These are phyloP conservation scores for Zoanthus solanderi DNA, from an alignment of 92 coral and sea anemone genomes.

Conservation along the genomic window DNA sequence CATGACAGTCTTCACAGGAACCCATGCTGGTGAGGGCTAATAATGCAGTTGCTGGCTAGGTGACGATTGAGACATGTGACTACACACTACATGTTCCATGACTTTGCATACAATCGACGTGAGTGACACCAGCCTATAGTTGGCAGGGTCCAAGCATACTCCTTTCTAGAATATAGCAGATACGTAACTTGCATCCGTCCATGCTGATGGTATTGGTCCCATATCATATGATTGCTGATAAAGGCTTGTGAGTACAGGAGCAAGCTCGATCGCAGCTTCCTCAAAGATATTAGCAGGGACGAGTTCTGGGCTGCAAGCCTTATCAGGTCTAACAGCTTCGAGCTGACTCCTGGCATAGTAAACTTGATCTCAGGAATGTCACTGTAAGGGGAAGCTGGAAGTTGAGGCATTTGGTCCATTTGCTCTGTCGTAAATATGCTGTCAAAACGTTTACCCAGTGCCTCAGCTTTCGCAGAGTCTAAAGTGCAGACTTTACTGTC, in stretches of 20 bases:
- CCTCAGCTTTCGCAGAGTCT: constrained; percentile 56
- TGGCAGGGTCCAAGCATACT: not conserved
- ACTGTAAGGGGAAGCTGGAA: constrained; percentile 10
- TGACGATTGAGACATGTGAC: constrained; percentile 49
- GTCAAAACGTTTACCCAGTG: constrained; percentile 42
- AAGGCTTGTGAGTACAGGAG: not conserved
- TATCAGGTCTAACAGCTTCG: not conserved
- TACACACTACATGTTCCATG: constrained; percentile 35
- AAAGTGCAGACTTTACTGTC: constrained; percentile 47
- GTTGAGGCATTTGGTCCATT: constrained; percentile 8
- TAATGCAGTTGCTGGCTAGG: constrained; percentile 31
- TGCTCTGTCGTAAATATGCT: constrained; percentile 51
- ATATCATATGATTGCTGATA: not conserved
- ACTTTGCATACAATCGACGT: constrained; percentile 40
- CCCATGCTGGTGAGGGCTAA: constrained; percentile 25
- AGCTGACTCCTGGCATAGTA: constrained; percentile 40
- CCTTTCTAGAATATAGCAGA: not conserved
- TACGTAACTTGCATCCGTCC: not conserved
- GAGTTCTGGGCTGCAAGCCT: not conserved
- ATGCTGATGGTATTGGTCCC: not conserved
- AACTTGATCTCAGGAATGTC: constrained; percentile 35
- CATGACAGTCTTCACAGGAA: constrained; percentile 50
- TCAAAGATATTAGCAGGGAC: not conserved
- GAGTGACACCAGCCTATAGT: constrained; percentile 43
- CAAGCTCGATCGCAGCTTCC: not conserved